Base-by-base conservation (phyloP, 2,888 invertebrate species). In the Hypomecis punctinalis region DNA sequence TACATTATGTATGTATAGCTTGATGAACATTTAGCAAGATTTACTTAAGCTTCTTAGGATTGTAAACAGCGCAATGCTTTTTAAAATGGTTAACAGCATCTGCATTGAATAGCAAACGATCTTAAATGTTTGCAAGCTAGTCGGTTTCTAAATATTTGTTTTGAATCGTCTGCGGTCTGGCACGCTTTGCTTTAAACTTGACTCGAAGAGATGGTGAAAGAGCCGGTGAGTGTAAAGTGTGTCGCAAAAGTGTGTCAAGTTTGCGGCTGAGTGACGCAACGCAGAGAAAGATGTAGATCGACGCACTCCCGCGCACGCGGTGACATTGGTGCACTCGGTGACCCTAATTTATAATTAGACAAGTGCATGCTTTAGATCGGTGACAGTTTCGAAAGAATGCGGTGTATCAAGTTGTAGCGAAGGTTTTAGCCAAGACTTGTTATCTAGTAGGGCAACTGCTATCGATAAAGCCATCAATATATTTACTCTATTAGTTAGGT, bases 241-340 rank as follows among this genome's bases (percentile, higher is more conserved):
- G 80, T 71, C 80, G 74, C 71, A 74, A 75, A 84, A 83, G 82
- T 87, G 76, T 88, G 89, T 88, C 89, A 89, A 89, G 90, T 88
- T 89, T 86, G 81, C 77, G 73, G 61, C 63, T 71, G 65, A 68
- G 68, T 87, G 84, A 83, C 76, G 84, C 79, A 86, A 88, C 70
- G n/a, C 74, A 69, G 71, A 65, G 68, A 73, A 62, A 75, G 72
- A 74, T 59, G 63, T 71, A 61, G 71, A 70, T 69, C 71, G 62
- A 60, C 67, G 63, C 69, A 73, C 72, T 77, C 73, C 72, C 71
- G 74, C 72, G 69, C 69, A 69, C 68, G 68, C 65, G 69, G 62
- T 76, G 82, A 79, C 79, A 83, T 82, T 79, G 77, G 67, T 61
- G 64, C 58, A 33, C 51, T 57, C 52, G 52, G 58, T 51, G 55